Conservation (phyloP, 2,113 vertebrate genomes). For the Regulus satrapa region DNA sequence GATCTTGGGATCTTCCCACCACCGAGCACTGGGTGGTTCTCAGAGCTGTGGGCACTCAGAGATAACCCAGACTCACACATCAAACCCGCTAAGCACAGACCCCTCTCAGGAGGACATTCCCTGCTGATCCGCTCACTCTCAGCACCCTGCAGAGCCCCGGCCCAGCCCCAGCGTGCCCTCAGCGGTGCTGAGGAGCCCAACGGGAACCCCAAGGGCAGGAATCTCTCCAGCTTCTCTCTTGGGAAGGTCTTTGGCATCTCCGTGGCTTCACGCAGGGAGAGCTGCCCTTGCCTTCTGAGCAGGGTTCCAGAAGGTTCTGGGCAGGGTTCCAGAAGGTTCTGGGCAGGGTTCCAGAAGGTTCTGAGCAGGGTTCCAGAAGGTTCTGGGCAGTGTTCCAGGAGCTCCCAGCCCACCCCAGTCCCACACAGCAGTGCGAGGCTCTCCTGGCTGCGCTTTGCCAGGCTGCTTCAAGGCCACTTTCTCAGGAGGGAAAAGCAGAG, state of each 20-base stretch:
- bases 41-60: not conserved
- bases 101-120: not conserved
- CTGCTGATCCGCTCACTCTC: not conserved
- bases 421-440: rapidly evolving
- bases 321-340: too few species aligned
- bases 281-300: too few species aligned
- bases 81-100: rapidly evolving
- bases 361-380: too few species aligned
- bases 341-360: too few species aligned
- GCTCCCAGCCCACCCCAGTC: not conserved
- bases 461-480: not conserved
- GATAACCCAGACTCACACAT: rapidly evolving
- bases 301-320: too few species aligned
- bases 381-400: not conserved
- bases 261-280: rapidly evolving
- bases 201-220: rapidly evolving
- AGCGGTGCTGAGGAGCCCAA: not conserved
- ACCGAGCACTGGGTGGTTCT: not conserved
- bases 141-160: not conserved
- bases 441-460: not conserved
- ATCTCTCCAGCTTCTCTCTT: not conserved
- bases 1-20: too few species aligned
- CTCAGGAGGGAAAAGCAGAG: not conserved
- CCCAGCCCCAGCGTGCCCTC: not conserved
- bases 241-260: not conserved